Conservation (phyloP, 2,113 vertebrate species). For the Ptilorrhoa leucosticta region DNA sequence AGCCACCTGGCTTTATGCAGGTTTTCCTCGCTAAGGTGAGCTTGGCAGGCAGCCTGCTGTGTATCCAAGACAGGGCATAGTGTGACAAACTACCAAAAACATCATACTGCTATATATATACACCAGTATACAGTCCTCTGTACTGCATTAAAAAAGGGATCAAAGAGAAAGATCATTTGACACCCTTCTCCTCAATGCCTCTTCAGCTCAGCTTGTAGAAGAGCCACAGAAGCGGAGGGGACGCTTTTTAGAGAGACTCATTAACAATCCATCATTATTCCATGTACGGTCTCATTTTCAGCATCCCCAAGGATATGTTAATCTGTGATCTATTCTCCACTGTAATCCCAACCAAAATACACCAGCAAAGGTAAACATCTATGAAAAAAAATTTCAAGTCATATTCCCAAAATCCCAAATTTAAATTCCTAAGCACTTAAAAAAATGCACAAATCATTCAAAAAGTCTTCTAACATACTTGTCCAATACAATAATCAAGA, state of each 20-base stretch:
- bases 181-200: not conserved
- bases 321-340: not conserved
- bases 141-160: not conserved
- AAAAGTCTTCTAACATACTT: not conserved
- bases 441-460: not conserved
- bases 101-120: not conserved
- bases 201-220: not conserved
- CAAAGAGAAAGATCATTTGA: not conserved
- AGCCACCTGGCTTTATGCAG: not conserved
- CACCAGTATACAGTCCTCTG: not conserved
- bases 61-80: not conserved
- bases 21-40: not conserved
- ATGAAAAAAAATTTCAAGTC: not conserved
- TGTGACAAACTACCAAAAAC: not conserved
- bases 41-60: not conserved
- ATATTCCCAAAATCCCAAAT: not conserved
- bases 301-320: not conserved
- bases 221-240: not conserved
- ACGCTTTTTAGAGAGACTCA: not conserved
- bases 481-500: not conserved
- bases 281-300: not conserved
- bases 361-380: not conserved
- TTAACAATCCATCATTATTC: not conserved
- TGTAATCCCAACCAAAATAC: not conserved
- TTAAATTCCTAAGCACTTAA: not conserved